Evolutionary conservation across 2,888 invertebrate genomes (phyloP).

Genomic region (Tipula unca): DNA sequence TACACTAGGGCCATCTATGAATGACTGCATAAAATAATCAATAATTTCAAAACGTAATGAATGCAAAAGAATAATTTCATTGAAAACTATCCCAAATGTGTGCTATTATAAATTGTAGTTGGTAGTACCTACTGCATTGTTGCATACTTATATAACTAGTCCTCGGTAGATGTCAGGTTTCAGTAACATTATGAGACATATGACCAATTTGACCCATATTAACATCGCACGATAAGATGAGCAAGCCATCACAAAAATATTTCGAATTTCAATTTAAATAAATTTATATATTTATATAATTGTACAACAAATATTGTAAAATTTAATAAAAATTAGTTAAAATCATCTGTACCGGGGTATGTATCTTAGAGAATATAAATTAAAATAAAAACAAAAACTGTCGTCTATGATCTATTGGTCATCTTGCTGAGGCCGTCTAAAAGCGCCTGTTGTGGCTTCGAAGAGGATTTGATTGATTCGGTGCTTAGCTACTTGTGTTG

Average conservation of each 20-base stretch:
- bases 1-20: no score
- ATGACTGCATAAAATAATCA: no score
- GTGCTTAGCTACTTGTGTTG: not conserved
- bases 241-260: not conserved
- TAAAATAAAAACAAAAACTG: not conserved
- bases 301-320: not conserved
- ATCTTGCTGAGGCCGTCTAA: not conserved
- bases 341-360: not conserved
- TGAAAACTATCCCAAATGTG: no score
- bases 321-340: not conserved
- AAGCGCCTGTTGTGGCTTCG: not conserved
- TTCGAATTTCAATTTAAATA: not conserved
- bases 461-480: slow-evolving; percentile 16
- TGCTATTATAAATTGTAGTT: no score
- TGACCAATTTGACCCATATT: no score
- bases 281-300: not conserved
- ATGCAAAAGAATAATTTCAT: no score
- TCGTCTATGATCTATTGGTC: not conserved
- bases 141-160: no score
- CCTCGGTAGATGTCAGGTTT: not conserved
- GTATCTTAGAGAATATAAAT: not conserved
- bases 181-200: no score
- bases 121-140: no score
- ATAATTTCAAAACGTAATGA: no score
- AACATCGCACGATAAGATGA: no score